Conservation (phyloP, 2,888 invertebrate species). For the Catonia carolina region DNA sequence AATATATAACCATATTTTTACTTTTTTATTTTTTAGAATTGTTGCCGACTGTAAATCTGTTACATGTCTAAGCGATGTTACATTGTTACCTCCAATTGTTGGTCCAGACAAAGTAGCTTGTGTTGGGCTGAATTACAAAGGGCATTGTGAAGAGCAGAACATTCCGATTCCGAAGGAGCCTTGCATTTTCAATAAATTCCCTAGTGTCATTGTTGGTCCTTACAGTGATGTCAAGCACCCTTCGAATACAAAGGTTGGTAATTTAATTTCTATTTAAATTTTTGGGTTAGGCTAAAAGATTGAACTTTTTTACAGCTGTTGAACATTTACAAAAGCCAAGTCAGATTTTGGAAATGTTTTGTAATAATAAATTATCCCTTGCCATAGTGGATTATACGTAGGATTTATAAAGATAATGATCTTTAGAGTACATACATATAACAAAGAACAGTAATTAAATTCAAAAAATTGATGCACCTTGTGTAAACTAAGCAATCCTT, state of each 20-base stretch:
- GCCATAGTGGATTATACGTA: no score
- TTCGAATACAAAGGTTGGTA: conserved; percentile 52
- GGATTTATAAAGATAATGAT: no score
- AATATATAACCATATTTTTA: no score
- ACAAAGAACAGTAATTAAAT: no score
- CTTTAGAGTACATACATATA: no score
- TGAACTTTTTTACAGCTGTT: not conserved
- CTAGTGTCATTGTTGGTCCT: conserved; percentile 69
- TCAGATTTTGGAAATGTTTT: no score
- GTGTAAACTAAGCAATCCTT: no score
- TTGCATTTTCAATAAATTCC: conserved; percentile 81
- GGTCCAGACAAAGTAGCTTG: conserved; percentile 79
- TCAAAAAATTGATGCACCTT: no score
- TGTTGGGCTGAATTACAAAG: conserved; percentile 77
- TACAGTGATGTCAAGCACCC: conserved; percentile 59
- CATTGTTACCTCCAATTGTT: conserved; percentile 63
- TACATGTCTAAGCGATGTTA: conserved; percentile 50
- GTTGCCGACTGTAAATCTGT: conserved; percentile 50
- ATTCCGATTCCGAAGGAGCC: conserved; percentile 66
- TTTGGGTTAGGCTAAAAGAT: not conserved
- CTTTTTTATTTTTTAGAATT: conserved; percentile 42
- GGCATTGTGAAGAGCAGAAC: conserved; percentile 80
- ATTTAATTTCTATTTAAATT: not conserved
- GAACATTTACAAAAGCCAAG: no score
- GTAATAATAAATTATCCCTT: no score